Conservation (phyloP, 2,797 vertebrate species). For the Philypnodon macrostomus region DNA sequence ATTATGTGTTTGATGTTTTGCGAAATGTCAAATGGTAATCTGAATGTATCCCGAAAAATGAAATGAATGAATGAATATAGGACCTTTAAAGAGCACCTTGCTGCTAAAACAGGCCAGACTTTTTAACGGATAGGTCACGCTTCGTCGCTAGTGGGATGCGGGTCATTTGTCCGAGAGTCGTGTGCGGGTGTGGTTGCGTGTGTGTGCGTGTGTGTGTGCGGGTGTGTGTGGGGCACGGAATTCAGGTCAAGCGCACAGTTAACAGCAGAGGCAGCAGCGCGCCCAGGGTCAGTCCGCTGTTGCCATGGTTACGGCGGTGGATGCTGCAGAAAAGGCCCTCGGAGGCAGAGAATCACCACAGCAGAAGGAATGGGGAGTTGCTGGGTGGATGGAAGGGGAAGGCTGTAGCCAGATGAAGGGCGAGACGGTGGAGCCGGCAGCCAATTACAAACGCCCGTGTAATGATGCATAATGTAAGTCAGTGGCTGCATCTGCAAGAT, state of each 20-base stretch:
- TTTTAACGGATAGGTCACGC: conserved; percentile 2
- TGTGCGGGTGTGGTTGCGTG: conserved; percentile 14
- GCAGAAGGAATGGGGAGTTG: conserved; percentile 74
- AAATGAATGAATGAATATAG: too few relatives aligned
- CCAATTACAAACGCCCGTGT: conserved; percentile 63
- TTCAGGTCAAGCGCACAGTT: conserved; percentile 78
- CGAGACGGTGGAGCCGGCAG: conserved; percentile 51
- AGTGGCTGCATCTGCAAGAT: conserved; percentile 55
- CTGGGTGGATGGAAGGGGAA: conserved; percentile 69
- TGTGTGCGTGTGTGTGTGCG: conserved; percentile 20
- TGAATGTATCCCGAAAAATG: too few relatives aligned
- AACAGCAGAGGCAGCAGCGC: conserved; percentile 56
- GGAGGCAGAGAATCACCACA: conserved; percentile 67
- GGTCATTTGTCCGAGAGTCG: conserved; percentile 56
- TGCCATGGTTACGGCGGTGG: conserved; percentile 71
- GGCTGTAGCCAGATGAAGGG: conserved; percentile 76
- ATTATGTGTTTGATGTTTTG: too few relatives aligned
- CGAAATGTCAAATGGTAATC: too few relatives aligned
- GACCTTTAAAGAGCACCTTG: too few relatives aligned
- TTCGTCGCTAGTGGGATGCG: conserved; percentile 44
- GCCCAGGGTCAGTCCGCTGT: conserved; percentile 72
- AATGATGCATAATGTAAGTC: conserved; percentile 63
- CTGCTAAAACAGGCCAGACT: not conserved
- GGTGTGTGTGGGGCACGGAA: conserved; percentile 55
- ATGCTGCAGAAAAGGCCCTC: conserved; percentile 75